phyloP scores from a whole-genome alignment of 2,113 vertebrate genomes.

The Xenopus tropicalis region UCB_Xtro_10.0 CM004444.2:92781001-92781500 shows the following conservation, averaged over 20 bases:
- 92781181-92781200: slow-evolving; percentile 98
- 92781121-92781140: slow-evolving; percentile 65
- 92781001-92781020: slow-evolving; percentile 37
- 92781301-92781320: slow-evolving; percentile 84
- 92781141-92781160: slow-evolving; percentile 82
- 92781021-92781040: slow-evolving; percentile 58
- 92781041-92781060: slow-evolving; percentile 43
- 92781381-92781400: neutral
- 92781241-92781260: slow-evolving; percentile 98
- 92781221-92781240: slow-evolving; percentile 97
- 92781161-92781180: slow-evolving; percentile 94
- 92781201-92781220: slow-evolving; percentile 99
- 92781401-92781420: neutral
- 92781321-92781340: slow-evolving; percentile 89
- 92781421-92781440: neutral
- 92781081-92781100: slow-evolving; percentile 43
- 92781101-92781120: slow-evolving; percentile 41
- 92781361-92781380: slow-evolving; percentile 93
- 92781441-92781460: neutral
- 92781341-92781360: slow-evolving; percentile 83
- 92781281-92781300: slow-evolving; percentile 84
- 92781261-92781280: slow-evolving; percentile 84
- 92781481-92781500: neutral
- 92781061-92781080: slow-evolving; percentile 44
- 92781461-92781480: neutral